phyloP scores from a whole-genome alignment of 2,888 invertebrate species.

The Heterodera filipjevi region DNA sequence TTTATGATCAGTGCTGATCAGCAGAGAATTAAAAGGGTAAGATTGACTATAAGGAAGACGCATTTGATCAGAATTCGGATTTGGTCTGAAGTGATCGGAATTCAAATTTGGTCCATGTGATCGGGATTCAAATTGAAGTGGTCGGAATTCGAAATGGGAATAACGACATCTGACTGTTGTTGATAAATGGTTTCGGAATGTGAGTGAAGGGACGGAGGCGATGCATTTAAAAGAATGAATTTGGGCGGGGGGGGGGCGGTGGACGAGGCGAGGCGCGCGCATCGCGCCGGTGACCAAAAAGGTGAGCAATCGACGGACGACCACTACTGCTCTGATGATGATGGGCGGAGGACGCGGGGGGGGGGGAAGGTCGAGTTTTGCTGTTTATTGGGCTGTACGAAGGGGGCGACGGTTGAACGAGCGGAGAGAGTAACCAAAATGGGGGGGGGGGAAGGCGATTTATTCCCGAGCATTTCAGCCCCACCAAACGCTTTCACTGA shows the following conservation, averaged over 20 bases:
- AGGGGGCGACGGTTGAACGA: background rate
- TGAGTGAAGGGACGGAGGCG: background rate
- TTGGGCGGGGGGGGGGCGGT: background rate
- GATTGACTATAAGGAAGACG: no score
- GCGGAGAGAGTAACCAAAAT: background rate
- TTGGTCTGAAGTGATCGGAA: background rate
- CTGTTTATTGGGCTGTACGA: background rate
- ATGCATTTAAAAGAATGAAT: background rate
- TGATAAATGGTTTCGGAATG: background rate
- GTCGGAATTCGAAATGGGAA: background rate
- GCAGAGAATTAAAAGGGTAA: no score
- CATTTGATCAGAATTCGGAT: no score
- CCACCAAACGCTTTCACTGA: no score
- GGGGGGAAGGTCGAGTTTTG: constrained; percentile 9
- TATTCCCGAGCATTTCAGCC: background rate
- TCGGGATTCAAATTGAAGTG: background rate
- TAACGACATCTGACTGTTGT: background rate
- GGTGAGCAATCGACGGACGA: background rate
- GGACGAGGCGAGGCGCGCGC: background rate
- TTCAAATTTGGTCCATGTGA: no score
- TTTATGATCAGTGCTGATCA: no score
- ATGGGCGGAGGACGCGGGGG: background rate
- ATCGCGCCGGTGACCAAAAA: background rate
- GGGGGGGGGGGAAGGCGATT: background rate
- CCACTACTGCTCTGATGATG: no score